A percentile compares a stretch with the other conserved stretches of the same genome.
These are phyloP conservation scores for Endotricha flammealis DNA, from an alignment of 2,888 invertebrate species.

Conservation along the genomic window DNA sequence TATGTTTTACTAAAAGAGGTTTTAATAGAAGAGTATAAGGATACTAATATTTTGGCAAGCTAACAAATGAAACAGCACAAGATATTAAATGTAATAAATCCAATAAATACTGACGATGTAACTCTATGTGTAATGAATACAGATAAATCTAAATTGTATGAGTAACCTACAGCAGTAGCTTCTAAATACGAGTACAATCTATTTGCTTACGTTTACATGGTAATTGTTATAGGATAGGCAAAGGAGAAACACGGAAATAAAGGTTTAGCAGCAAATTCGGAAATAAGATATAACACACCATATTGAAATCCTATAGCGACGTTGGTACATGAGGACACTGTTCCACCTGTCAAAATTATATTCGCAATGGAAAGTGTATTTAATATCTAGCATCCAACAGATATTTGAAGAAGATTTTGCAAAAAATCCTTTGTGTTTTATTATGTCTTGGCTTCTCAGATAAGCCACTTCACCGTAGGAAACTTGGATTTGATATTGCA, in stretches of 20 bases:
- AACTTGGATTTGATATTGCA: no score
- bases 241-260: constrained; percentile 12
- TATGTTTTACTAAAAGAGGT: no score
- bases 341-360: constrained; percentile 57
- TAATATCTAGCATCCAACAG: constrained; percentile 3
- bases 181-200: not conserved
- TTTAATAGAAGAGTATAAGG: no score
- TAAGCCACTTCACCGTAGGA: no score
- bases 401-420: not conserved
- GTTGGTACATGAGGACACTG: constrained; percentile 51
- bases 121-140: not conserved
- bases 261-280: constrained; percentile 23
- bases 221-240: not conserved
- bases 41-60: no score
- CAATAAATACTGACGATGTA: not conserved
- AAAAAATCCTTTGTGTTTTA: not conserved
- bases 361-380: constrained; percentile 22
- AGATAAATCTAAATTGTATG: not conserved
- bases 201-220: not conserved
- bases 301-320: constrained; percentile 49
- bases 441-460: no score
- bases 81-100: not conserved
- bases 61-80: not conserved
- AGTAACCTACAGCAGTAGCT: not conserved
- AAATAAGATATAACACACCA: constrained; percentile 50